Base-by-base conservation (phyloP, 2,113 vertebrate species). In the Leiothrix lutea region DNA sequence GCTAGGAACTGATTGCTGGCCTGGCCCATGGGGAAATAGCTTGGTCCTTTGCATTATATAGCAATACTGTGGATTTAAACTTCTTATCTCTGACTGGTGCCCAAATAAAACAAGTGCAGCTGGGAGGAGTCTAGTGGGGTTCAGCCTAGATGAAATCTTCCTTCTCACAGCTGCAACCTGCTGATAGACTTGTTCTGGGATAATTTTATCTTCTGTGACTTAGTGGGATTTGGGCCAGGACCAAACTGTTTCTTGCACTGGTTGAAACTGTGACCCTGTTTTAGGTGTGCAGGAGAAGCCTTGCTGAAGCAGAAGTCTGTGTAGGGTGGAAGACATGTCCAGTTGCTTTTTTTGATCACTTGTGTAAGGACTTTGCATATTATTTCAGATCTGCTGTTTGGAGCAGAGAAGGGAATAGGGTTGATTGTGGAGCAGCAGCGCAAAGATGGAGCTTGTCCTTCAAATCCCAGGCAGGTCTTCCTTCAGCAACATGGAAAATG, bases 21-120 rank as follows among this genome's bases (percentile, higher is more conserved):
- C 50, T 70, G 62, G 60, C 16, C 38, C 51, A 12, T 5, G 18
- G 74, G 81, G 84, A 85, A 91, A 86, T 33, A 35, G 8, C 40
- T 72, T 56, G 23, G 45, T 47, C 57, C 20, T 3, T 35, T 86
- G 51, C 38, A 17, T 57, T 84, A 28, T 45, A 58, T 17, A 31
- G 21, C 56, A n/a, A 28, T 54, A 64, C 8, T 36, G 9, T 12
- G 26, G 1, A 1, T 85, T 95, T 82, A 65, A 80, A 77, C 25
- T 93, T 20, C 38, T 94, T 87, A 53, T 77, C 85, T 89, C 47
- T 80, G 58, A 91, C 60, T 16, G 6, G 54, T 93, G 84, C 47
- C 85, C 79, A 94, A 58, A 93, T 70, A 94, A 97, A 97, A 85
- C 66, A 91, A 86, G 29, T 2, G 6, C 60, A 92, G 79, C 60